Evolutionary conservation across 2,113 vertebrate genomes (phyloP), one percentile per base, ranked within the genome.

Genomic region (Illadopsis cleaveri): DNA sequence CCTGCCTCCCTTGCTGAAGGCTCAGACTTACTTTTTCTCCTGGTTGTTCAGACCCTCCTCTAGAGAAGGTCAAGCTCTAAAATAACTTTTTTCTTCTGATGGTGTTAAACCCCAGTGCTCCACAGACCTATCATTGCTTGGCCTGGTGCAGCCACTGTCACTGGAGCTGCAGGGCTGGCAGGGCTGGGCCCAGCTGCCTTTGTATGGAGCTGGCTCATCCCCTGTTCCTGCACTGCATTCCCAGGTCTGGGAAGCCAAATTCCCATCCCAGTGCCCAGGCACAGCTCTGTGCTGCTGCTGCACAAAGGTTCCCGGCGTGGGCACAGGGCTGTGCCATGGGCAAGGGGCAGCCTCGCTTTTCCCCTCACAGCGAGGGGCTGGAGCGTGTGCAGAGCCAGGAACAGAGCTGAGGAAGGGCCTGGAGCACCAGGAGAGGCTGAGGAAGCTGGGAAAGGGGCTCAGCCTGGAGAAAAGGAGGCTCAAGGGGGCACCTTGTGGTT

Each of bases 231-330:
- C 0, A 9, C 38, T 27, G 47, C 54, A 15, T 20, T 27, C 1
- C 44, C 65, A 20, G 76, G 31, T 24, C 61, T 1, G 6, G 44
- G 60, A 42, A 56, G 40, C n/a, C 68, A 38, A 23, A 45, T 22
- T 10, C 12, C 86, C 4, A 16, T 66, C 12, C 40, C 7, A 0
- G 48, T 6, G 4, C 44, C 71, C 25, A 3, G 35, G 35, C 21
- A 31, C 38, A 30, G 15, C 56, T 48, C 38, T 3, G 8, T 47
- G 42, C 75, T 66, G 24, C 68, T 22, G 25, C 61, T 48, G 82
- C 4, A 6, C 30, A 6, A 21, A 19, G 44, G 17, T 30, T 31
- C 21, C 37, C 0, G 1, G 35, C 0, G 0, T 27, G 16, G 4
- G 47, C 31, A 3, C 48, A 3, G 20, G 13, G 69, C 50, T 57